Base-by-base conservation (phyloP, 2,113 vertebrate species). In the Phyllostomus discolor region DNA sequence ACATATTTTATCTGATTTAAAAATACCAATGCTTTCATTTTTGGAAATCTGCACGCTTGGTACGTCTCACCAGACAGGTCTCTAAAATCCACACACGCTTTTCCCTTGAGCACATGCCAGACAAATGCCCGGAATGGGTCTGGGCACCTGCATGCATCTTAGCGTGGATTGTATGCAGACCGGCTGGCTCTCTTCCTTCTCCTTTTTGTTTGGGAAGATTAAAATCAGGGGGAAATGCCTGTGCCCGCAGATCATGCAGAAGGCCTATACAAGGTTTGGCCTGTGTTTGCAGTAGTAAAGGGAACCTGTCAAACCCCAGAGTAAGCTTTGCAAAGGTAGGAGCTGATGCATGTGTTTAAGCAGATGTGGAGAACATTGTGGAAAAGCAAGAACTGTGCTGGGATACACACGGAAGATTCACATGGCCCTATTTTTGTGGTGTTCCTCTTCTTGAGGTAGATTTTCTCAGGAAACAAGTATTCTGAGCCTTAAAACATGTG, bases 161-260 rank as follows among this genome's bases (percentile, higher is more conserved):
- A 0, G 0, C 46, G 43, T 46, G 54, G 89, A 20, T 9, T 50
- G 20, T 12, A 16, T 33, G 14, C 59, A 82, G 84, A 26, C 24
- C 2, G 1, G 10, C 50, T 70, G 59, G 17, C 78, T 79, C 64
- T 90, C 64, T 83, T 88, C 72, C 16, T 91, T 88, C 41, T 95
- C 5, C 16, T 52, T 90, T 91, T 64, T 83, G 43, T 95, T 85
- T 91, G 28, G 43, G 41, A 91, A 95, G 81, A 89, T 92, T 90
- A 35, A 92, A 86, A 95, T 79, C 73, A 89, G 70, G 90, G 94
- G 91, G 84, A 96, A 96, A 70, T 70, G 43, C 88, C 31, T 41
- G 86, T 95, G 54, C 73, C 70, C 67, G 48, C 19, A 15, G 82
- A 64, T 50, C 35, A 64, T 72, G 81, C 76, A 26, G 57, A 83